A percentile compares a stretch with the other conserved stretches of the same genome.
Evolutionary conservation across 2,888 invertebrate genomes (phyloP).

Genomic region (Cabera pusaria): DNA sequence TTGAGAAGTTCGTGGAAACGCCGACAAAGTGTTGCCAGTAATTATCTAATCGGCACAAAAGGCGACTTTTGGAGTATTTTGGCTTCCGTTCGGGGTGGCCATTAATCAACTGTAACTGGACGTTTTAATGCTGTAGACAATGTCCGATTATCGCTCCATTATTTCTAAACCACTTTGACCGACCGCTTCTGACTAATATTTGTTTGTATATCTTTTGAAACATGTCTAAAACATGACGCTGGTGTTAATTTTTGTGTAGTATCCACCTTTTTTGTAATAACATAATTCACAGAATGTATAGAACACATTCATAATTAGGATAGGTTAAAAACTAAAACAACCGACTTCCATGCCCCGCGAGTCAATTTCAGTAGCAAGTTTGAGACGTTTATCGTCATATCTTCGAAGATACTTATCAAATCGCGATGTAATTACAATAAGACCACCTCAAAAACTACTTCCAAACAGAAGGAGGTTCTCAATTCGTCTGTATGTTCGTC

Average conservation of each 20-base stretch:
- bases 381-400: too few relatives aligned
- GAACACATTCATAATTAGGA: neutral
- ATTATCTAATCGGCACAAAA: conserved; percentile 74
- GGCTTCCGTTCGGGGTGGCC: conserved; percentile 71
- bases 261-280: too few relatives aligned
- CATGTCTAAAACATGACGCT: too few relatives aligned
- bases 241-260: too few relatives aligned
- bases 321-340: too few relatives aligned
- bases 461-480: too few relatives aligned
- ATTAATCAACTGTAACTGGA: conserved; percentile 68
- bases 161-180: conserved; percentile 20
- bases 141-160: conserved; percentile 29
- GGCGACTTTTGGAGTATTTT: conserved; percentile 66
- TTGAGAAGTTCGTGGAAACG: conserved; percentile 57
- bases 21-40: conserved; percentile 69
- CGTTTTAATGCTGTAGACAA: conserved; percentile 30
- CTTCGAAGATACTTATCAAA: too few relatives aligned
- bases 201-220: conserved; percentile 6
- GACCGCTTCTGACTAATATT: conserved; percentile 16
- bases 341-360: too few relatives aligned
- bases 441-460: too few relatives aligned
- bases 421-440: too few relatives aligned
- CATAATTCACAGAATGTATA: too few relatives aligned
- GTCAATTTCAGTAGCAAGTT: too few relatives aligned
- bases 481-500: neutral